Evolutionary conservation across 2,888 invertebrate species (phyloP), one percentile per base, ranked within the genome.

Genomic region (Yponomeuta malinellus): DNA sequence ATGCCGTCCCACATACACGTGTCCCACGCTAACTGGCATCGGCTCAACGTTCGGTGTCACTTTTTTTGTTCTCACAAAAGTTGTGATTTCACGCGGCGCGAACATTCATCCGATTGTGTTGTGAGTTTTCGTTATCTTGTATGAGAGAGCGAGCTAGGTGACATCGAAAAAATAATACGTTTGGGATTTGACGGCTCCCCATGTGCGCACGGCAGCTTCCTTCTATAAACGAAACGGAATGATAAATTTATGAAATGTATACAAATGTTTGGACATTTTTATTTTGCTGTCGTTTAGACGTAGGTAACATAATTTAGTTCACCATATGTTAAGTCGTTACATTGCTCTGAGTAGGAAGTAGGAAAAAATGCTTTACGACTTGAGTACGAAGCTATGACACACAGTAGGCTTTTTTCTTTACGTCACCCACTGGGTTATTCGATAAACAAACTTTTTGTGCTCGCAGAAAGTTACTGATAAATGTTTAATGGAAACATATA

Each of bases 221-320:
- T 90, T 87, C 81, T 87, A 84, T 83, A 85, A 86, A 89, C 84
- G 88, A 86, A 87, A 87, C 84, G 84, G 84, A 85, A 91, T 91
- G 90, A 91, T 92, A 92, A 91, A 92, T 92, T 91, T 90, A 87
- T 91, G 89, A 90, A 89, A 91, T 90, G 90, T 90, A 90, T 91
- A 92, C 91, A 91, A 92, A 92, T 92, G 90, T 91, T 92, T 92
- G 89, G 91, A 92, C 91, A 91, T 90, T 91, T 92, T 91, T 91
- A 92, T 90, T 91, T 90, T 83, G 86, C 86, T 89, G 90, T 87
- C 90, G 87, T 85, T 90, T 89, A 89, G 82, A 85, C 84, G 88
- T 89, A 89, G 89, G 89, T 89, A 88, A 89, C 89, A 89, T 91
- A 89, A 91, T 91, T 91, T 89, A 90, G 90, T 86, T 88, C 85